Conservation (phyloP, 2,888 invertebrate species). For the Liopterus haemorrhoidalis region DNA sequence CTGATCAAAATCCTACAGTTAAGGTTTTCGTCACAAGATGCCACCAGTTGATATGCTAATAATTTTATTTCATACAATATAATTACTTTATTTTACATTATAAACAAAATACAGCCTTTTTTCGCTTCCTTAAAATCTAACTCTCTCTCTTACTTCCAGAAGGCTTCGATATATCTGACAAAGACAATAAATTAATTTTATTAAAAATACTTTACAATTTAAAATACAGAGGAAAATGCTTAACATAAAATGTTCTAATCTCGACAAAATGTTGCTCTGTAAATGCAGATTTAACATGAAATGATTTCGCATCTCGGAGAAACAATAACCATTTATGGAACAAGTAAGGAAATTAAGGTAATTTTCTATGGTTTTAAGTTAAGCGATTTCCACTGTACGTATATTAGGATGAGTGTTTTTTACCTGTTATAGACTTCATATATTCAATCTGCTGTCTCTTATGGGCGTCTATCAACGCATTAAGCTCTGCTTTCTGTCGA, state of each 20-base stretch:
- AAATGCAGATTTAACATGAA: no score
- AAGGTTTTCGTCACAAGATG: no score
- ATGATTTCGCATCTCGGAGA: no score
- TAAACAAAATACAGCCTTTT: slow-evolving; percentile 22
- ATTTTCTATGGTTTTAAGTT: no score
- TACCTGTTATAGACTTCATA: slow-evolving; percentile 39
- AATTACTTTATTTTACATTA: slow-evolving; percentile 19
- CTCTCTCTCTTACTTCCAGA: slow-evolving; percentile 14
- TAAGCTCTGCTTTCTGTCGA: slow-evolving; percentile 52
- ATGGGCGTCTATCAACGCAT: slow-evolving; percentile 50
- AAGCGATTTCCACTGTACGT: neutral
- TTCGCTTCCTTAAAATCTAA: slow-evolving; percentile 15
- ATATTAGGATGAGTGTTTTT: slow-evolving; percentile 1
- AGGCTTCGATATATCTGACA: slow-evolving; percentile 11
- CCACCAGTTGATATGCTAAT: slow-evolving; percentile 19
- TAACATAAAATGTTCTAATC: no score
- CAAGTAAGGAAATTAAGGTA: no score
- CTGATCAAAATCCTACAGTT: no score
- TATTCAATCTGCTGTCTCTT: slow-evolving; percentile 48
- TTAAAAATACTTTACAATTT: neutral
- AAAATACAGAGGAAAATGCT: no score
- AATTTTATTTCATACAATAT: slow-evolving; percentile 18
- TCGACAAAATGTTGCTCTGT: no score
- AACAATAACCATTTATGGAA: no score
- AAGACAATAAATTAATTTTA: neutral